A percentile compares a stretch with the other conserved stretches of the same genome.
Evolutionary conservation across 2,888 invertebrate species (phyloP).

Genomic region (Lissocephala sabroskyi): DNA sequence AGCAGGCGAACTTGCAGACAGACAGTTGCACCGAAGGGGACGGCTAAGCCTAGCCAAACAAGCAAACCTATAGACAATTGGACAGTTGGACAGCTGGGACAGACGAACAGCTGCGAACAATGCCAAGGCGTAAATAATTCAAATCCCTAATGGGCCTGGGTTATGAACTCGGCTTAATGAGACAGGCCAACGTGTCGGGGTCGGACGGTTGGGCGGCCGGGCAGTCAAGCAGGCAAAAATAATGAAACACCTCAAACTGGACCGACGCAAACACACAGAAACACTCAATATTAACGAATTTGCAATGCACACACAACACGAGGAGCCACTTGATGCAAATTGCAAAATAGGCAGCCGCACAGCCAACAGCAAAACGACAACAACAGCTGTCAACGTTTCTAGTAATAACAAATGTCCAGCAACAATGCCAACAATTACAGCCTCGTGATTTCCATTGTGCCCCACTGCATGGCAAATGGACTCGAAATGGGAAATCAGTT

Average conservation of each 20-base stretch:
- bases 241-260: slow-evolving; percentile 38
- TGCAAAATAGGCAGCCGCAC: not conserved
- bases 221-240: slow-evolving; percentile 12
- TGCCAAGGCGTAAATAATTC: slow-evolving; percentile 43
- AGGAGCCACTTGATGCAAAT: not conserved
- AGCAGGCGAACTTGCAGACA: not conserved
- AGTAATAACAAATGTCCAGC: slow-evolving; percentile 28
- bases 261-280: slow-evolving; percentile 8
- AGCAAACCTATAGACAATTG: not conserved
- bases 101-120: slow-evolving; percentile 1
- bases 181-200: slow-evolving; percentile 19
- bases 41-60: too few species aligned
- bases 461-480: slow-evolving; percentile 52
- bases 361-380: slow-evolving; percentile 15
- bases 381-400: slow-evolving; percentile 14
- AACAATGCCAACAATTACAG: slow-evolving; percentile 17
- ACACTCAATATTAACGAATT: not conserved
- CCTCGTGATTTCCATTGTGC: not conserved
- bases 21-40: too few species aligned
- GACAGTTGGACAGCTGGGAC: not conserved
- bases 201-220: too few species aligned
- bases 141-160: slow-evolving; percentile 43
- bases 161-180: slow-evolving; percentile 41
- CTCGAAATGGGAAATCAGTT: slow-evolving; percentile 59
- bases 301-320: slow-evolving; percentile 32